Conservation (phyloP, 1,140 invertebrate genomes). For the Drosophila micromelanica region DNA sequence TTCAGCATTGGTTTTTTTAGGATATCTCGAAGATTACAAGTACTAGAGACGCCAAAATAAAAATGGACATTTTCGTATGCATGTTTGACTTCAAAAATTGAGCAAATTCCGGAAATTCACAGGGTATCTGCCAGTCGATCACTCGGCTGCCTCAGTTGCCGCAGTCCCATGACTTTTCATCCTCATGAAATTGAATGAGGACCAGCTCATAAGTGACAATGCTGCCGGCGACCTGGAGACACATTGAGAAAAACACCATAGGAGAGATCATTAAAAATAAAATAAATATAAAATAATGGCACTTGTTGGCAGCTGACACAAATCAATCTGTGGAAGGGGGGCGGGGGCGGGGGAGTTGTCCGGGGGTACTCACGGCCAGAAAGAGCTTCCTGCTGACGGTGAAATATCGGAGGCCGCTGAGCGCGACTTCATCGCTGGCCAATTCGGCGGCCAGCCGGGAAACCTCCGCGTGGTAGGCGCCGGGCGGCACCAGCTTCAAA, state of each 20-base stretch:
- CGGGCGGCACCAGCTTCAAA: slow-evolving; percentile 86
- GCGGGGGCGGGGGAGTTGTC: neutral
- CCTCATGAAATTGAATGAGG: slow-evolving; percentile 84
- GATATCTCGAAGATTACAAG: too few relatives aligned
- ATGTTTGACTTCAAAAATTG: too few relatives aligned
- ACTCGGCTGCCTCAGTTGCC: slow-evolving; percentile 7
- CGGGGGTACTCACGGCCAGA: slow-evolving; percentile 73
- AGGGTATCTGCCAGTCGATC: neutral
- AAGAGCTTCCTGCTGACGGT: slow-evolving; percentile 87
- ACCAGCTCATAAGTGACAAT: slow-evolving; percentile 88
- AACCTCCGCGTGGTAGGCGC: slow-evolving; percentile 86
- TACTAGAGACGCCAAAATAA: too few relatives aligned
- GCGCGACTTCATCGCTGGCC: slow-evolving; percentile 85
- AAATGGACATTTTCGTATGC: too few relatives aligned
- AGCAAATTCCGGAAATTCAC: too few relatives aligned
- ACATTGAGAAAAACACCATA: neutral
- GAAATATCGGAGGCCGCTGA: slow-evolving; percentile 88
- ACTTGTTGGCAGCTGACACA: slow-evolving; percentile 7
- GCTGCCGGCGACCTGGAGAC: slow-evolving; percentile 85
- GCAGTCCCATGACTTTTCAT: slow-evolving; percentile 71
- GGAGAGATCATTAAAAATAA: neutral
- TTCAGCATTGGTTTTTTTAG: too few relatives aligned
- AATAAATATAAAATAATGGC: slow-evolving; percentile 16
- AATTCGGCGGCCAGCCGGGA: slow-evolving; percentile 86
- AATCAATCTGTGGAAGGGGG: slow-evolving; percentile 7